Conservation (phyloP, 2,888 invertebrate species). For the Drosophila putrida region DNA sequence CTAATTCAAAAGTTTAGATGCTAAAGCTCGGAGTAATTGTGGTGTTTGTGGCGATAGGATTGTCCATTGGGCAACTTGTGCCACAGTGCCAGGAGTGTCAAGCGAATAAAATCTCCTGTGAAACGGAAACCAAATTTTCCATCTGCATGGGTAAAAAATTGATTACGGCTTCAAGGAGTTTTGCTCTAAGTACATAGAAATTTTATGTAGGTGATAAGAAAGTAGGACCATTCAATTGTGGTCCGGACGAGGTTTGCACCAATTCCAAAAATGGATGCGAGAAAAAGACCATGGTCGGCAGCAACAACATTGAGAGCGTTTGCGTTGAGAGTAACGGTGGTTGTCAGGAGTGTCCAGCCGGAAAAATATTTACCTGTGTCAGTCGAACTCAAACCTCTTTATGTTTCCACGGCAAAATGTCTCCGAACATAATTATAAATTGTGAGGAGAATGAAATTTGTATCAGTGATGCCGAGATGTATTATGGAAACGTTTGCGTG, state of each 20-base stretch:
- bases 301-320: conserved; percentile 10
- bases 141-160: conserved; percentile 43
- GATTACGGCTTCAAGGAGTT: not conserved
- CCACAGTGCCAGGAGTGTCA: conserved; percentile 35
- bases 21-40: conserved; percentile 20
- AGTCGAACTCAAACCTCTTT: conserved; percentile 46
- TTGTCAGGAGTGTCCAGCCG: not conserved
- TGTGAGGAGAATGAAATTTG: conserved; percentile 49
- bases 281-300: not conserved
- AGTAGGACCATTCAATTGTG: conserved; percentile 3
- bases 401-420: conserved; percentile 20
- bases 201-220: not conserved
- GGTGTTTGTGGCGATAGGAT: conserved; percentile 3
- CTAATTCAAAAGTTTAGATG: conserved; percentile 25
- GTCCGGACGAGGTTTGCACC: conserved; percentile 40
- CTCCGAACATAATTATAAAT: conserved; percentile 9
- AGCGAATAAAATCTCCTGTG: conserved; percentile 28
- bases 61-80: not conserved
- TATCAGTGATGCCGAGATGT: not conserved
- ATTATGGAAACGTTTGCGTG: conserved; percentile 35
- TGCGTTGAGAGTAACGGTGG: conserved; percentile 12
- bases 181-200: too few relatives aligned
- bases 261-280: conserved; percentile 37
- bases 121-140: conserved; percentile 32
- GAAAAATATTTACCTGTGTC: conserved; percentile 38